phyloP scores from a whole-genome alignment of 2,113 vertebrate genomes.

The Prunella fulvescens region DNA sequence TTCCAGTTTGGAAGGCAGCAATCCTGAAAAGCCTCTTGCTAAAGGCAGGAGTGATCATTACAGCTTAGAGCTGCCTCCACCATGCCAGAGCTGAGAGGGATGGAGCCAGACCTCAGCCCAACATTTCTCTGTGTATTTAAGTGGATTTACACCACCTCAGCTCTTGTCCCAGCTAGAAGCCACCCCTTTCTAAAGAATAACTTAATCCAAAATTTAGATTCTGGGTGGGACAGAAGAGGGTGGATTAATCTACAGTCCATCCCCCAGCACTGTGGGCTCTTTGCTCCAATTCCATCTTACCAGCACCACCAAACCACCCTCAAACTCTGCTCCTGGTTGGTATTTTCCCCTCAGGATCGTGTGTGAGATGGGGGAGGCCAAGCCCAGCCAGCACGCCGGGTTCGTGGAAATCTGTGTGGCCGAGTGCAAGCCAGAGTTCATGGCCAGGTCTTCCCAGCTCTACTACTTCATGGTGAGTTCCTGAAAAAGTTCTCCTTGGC shows the following conservation, averaged over 20 bases:
- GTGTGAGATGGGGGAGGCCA: constrained; percentile 96
- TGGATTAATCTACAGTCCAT: neutral
- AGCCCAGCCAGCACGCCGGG: constrained; percentile 89
- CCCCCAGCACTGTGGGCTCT: neutral
- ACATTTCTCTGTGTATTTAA: neutral
- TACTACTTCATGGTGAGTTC: constrained; percentile 96
- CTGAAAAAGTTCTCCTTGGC: neutral
- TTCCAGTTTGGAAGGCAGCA: neutral
- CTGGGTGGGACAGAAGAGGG: neutral
- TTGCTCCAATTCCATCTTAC: neutral
- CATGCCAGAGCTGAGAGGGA: neutral
- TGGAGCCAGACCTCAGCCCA: neutral
- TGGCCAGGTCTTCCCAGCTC: constrained; percentile 90
- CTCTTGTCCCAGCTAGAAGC: neutral
- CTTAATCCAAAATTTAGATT: neutral
- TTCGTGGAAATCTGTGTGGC: constrained; percentile 93
- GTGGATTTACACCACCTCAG: neutral
- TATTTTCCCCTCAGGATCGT: constrained; percentile 84
- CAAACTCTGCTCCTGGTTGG: neutral
- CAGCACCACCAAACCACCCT: neutral
- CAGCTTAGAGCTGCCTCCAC: neutral
- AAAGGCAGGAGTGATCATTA: neutral
- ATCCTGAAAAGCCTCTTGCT: neutral
- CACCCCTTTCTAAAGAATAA: neutral
- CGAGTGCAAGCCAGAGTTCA: constrained; percentile 87